Percentiles rank a stretch among this genome's conserved stretches.
Conservation (phyloP, 1,140 invertebrate species). For the Macrotrachela quadricornifera region DNA sequence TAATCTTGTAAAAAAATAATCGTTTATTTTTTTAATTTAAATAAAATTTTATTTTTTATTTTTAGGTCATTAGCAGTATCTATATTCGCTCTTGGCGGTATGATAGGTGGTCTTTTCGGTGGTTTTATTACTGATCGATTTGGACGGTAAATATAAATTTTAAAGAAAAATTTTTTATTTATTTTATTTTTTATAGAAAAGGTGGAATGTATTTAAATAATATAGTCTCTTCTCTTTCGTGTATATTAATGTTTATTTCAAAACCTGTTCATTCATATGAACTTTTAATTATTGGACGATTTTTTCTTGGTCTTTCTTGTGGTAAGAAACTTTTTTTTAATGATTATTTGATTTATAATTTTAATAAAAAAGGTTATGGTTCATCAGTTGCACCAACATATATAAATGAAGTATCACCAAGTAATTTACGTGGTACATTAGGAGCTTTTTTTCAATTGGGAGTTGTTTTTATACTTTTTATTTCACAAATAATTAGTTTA, state of each 20-base stretch:
- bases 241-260: conserved; percentile 77
- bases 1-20: background rate
- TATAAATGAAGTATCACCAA: conserved; percentile 83
- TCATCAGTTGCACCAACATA: conserved; percentile 89
- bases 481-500: conserved; percentile 69
- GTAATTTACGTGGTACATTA: conserved; percentile 58
- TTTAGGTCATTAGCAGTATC: conserved; percentile 44
- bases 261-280: conserved; percentile 75
- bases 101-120: conserved; percentile 60
- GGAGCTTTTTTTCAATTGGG: conserved; percentile 76
- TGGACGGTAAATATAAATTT: conserved; percentile 42
- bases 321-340: conserved; percentile 11
- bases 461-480: conserved; percentile 62
- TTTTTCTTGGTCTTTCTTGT: conserved; percentile 63
- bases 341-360: background rate
- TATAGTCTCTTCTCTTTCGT: conserved; percentile 71
- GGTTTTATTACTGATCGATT: conserved; percentile 50
- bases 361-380: conserved; percentile 43
- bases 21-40: too few relatives aligned
- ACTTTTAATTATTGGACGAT: conserved; percentile 81
- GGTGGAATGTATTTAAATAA: conserved; percentile 67
- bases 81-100: conserved; percentile 69
- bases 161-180: background rate
- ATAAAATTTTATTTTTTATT: too few relatives aligned
- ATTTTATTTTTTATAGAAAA: too few relatives aligned